phyloP scores from a whole-genome alignment of 1,140 invertebrate species.

The Hetaerina americana region DNA sequence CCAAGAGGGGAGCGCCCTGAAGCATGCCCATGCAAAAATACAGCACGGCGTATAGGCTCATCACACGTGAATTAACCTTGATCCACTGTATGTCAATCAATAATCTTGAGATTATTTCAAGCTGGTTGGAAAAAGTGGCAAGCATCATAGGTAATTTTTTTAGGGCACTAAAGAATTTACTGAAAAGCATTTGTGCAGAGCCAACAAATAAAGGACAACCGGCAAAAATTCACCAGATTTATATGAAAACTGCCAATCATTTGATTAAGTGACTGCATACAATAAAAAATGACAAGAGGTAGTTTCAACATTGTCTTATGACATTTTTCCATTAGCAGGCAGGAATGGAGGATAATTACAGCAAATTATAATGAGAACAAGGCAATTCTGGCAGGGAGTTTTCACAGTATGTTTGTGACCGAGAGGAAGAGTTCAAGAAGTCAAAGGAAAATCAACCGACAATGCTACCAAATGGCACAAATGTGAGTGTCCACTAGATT shows the following conservation, averaged over 20 bases:
- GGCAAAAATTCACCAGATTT: too few species aligned
- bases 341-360: background rate
- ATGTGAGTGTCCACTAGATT: too few species aligned
- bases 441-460: background rate
- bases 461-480: too few species aligned
- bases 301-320: background rate
- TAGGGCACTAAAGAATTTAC: too few species aligned
- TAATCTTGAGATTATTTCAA: background rate
- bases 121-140: background rate
- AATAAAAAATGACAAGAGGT: background rate
- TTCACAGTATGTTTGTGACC: too few species aligned
- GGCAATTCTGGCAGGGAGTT: too few species aligned
- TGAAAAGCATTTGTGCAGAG: too few species aligned
- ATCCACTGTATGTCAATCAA: background rate
- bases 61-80: background rate
- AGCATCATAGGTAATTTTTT: background rate
- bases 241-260: too few species aligned
- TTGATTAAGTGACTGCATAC: too few species aligned
- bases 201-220: too few species aligned
- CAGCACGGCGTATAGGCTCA: background rate
- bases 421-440: background rate
- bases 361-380: background rate
- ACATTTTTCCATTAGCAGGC: background rate
- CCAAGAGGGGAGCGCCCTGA: background rate
- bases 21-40: background rate